phyloP scores from a whole-genome alignment of 37 sponge, comb jelly and placozoan genomes.

The Ianthella basta region DNA sequence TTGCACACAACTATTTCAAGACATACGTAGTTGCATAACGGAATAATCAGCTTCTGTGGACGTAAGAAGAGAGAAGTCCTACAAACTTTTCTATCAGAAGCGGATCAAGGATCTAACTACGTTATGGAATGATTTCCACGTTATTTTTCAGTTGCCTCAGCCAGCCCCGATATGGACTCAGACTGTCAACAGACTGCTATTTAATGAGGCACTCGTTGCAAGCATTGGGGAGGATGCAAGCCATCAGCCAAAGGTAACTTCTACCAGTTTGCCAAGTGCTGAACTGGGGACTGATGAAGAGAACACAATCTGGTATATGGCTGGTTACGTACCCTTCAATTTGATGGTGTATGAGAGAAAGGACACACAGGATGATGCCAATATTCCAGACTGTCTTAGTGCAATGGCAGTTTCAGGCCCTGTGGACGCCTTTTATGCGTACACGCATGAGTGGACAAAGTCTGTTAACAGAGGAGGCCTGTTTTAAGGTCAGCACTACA shows the following conservation, averaged over 20 bases:
- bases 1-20: too few species aligned
- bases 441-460: conserved; percentile 6
- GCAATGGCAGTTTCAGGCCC: conserved; percentile 1
- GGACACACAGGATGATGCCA: conserved; percentile 10
- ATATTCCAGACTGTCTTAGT: not conserved
- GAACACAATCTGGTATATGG: not conserved
- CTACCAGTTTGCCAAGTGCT: not conserved
- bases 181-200: conserved; percentile 16
- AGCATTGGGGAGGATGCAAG: conserved; percentile 1
- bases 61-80: too few species aligned
- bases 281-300: conserved; percentile 7
- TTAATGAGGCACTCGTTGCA: conserved; percentile 14
- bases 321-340: conserved; percentile 10
- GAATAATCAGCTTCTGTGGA: too few species aligned
- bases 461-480: conserved; percentile 1
- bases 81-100: too few species aligned
- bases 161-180: conserved; percentile 16
- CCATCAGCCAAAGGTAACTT: not conserved
- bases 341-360: not conserved
- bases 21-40: too few species aligned
- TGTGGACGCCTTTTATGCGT: conserved; percentile 3
- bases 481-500: not conserved
- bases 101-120: not conserved
- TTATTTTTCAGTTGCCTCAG: not conserved
- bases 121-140: conserved; percentile 8